phyloP scores from a whole-genome alignment of 2,113 vertebrate species.

The Sinocyclocheilus anophthalmus region DNA sequence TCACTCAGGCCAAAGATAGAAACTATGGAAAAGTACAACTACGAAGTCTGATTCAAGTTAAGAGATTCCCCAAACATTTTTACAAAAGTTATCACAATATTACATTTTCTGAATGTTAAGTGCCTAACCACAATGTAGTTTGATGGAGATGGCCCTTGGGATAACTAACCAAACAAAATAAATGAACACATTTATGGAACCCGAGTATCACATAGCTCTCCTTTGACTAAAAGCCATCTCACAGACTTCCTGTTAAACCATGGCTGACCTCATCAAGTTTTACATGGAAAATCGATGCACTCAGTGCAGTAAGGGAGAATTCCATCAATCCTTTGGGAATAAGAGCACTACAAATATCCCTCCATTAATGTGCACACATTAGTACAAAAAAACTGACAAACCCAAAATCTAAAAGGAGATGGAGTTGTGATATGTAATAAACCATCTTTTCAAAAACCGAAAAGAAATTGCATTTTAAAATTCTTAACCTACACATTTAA shows the following conservation, averaged over 20 bases:
- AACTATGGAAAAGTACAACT: background rate
- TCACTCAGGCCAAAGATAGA: background rate
- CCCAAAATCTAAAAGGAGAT: background rate
- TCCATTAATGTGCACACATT: background rate
- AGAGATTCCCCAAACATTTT: background rate
- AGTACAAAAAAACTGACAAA: background rate
- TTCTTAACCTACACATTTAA: background rate
- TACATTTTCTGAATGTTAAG: background rate
- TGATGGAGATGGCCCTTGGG: background rate
- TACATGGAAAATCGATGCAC: constrained; percentile 67
- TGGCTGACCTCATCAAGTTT: constrained; percentile 53
- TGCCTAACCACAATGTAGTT: background rate
- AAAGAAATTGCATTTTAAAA: background rate
- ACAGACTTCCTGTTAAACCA: constrained; percentile 58
- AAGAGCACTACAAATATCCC: constrained; percentile 37
- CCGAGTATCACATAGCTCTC: background rate
- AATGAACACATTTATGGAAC: background rate
- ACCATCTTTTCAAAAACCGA: background rate
- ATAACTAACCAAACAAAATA: constrained; percentile 28
- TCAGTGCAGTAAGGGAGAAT: constrained; percentile 62
- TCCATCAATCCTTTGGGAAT: constrained; percentile 59
- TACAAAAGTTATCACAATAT: constrained; percentile 7
- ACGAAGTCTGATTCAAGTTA: background rate
- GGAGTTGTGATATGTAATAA: background rate
- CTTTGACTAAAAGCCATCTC: constrained; percentile 22